Evolutionary conservation across 2,113 vertebrate species (phyloP).

Genomic region (Vireo altiloquus): DNA sequence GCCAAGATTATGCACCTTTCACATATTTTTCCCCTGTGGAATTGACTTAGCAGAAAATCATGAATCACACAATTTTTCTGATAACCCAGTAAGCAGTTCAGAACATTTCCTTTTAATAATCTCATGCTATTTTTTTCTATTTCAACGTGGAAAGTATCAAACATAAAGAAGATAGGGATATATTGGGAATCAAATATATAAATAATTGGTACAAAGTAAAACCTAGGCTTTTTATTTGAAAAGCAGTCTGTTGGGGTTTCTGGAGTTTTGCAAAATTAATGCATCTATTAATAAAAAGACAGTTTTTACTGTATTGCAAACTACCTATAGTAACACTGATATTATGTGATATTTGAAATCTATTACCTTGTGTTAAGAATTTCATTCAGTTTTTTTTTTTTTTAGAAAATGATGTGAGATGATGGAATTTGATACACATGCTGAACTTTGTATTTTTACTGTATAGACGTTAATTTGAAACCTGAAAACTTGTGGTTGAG

Average conservation of each 20-base stretch:
- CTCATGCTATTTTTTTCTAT: background rate
- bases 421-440: background rate
- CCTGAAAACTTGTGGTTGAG: background rate
- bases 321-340: background rate
- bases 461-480: background rate
- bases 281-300: background rate
- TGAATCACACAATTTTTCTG: background rate
- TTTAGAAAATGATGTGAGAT: background rate
- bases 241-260: background rate
- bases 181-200: background rate
- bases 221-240: background rate
- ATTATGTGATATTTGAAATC: background rate
- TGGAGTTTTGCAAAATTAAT: background rate
- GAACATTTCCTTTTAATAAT: background rate
- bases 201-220: background rate
- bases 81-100: background rate
- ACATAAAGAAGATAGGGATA: background rate
- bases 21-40: constrained; percentile 12
- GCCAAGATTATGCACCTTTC: constrained; percentile 17
- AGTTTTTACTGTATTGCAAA: background rate
- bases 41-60: constrained; percentile 36
- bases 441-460: background rate
- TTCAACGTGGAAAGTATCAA: background rate
- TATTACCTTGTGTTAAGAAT: background rate
- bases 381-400: background rate